phyloP scores from a whole-genome alignment of 2,797 vertebrate species.

The Pipistrellus kuhlii region DNA sequence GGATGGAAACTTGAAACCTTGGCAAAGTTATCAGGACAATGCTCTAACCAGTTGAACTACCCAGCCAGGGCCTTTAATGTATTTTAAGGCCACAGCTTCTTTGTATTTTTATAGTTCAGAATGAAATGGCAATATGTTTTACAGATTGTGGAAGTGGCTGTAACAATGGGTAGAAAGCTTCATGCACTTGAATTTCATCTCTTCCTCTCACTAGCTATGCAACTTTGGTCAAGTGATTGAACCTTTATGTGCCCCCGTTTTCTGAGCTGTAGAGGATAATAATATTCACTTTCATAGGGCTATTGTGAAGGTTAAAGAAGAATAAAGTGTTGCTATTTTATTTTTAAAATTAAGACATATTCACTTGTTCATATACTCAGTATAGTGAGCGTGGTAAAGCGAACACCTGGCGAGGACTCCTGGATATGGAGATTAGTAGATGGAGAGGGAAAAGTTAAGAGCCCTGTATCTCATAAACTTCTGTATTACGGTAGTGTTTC shows the following conservation, averaged over 20 bases:
- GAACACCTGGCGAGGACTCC: neutral
- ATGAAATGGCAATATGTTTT: neutral
- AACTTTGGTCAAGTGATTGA: accelerated
- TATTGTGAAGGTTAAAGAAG: neutral
- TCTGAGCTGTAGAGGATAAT: neutral
- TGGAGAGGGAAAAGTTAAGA: neutral
- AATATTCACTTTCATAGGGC: accelerated
- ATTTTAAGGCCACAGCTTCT: neutral
- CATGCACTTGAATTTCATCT: accelerated
- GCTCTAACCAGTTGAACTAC: neutral
- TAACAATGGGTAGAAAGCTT: accelerated
- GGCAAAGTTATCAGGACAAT: neutral
- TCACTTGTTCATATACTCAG: neutral
- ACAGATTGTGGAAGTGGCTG: neutral
- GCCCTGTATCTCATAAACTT: accelerated
- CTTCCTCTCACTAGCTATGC: neutral
- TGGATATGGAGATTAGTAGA: neutral
- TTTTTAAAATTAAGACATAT: neutral
- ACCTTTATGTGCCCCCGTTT: neutral
- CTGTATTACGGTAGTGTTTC: neutral
- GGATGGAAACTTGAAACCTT: neutral
- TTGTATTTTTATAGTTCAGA: neutral
- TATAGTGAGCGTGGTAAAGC: neutral
- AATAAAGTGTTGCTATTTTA: neutral
- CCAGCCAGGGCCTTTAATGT: neutral